These are phyloP conservation scores for Acanthopagrus latus DNA, from an alignment of 2,797 vertebrate genomes.

Conservation along the genomic window DNA sequence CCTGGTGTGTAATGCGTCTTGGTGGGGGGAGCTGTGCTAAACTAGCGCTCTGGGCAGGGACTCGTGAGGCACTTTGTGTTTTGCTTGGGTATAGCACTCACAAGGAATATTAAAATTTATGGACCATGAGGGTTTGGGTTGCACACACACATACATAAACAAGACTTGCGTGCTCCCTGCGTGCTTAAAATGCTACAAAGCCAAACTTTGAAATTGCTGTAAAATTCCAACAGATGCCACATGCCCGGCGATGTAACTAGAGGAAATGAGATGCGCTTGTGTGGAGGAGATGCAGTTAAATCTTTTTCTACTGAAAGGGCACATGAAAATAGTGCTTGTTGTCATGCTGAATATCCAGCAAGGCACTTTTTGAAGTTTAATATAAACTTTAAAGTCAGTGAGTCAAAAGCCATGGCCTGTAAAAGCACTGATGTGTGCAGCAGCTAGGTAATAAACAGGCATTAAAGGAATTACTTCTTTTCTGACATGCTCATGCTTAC, in stretches of 20 bases:
- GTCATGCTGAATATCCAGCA: conserved; percentile 46
- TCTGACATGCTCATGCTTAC: conserved; percentile 3
- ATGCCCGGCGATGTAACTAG: conserved; percentile 53
- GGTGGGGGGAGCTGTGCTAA: conserved; percentile 62
- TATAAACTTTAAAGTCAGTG: conserved; percentile 31
- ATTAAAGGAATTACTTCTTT: conserved; percentile 30
- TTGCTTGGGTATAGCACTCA: conserved; percentile 74
- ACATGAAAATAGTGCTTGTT: conserved; percentile 43
- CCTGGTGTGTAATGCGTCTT: conserved; percentile 58
- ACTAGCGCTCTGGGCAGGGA: conserved; percentile 72
- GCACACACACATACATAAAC: conserved; percentile 70
- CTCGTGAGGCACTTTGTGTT: conserved; percentile 75
- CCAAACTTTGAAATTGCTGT: conserved; percentile 68
- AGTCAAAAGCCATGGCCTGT: conserved; percentile 30
- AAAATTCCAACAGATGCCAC: conserved; percentile 71
- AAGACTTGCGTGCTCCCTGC: conserved; percentile 41
- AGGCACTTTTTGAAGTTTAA: conserved; percentile 47
- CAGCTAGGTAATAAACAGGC: background rate
- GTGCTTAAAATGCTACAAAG: conserved; percentile 67
- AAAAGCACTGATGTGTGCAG: conserved; percentile 20
- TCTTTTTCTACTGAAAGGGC: conserved; percentile 40
- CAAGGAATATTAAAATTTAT: conserved; percentile 81
- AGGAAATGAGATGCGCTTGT: conserved; percentile 64
- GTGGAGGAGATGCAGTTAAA: conserved; percentile 46
- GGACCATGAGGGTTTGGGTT: conserved; percentile 69